Conservation (phyloP, 2,113 vertebrate species). For the Oncorhynchus gorbuscha region DNA sequence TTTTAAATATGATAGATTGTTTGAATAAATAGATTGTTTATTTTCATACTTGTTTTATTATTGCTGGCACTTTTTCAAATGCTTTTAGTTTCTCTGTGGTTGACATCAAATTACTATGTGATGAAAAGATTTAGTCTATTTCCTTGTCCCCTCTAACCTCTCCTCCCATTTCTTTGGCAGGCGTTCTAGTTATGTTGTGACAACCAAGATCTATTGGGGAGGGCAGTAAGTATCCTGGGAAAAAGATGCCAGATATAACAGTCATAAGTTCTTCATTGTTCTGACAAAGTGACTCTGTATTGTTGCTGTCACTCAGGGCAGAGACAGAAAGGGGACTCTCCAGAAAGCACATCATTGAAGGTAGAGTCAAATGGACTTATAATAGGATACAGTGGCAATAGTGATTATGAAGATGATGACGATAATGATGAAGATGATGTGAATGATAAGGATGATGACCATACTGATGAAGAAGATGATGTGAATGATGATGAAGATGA, state of each 20-base stretch:
- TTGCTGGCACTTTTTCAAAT: not conserved
- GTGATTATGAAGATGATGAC: no score
- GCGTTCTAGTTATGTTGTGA: constrained; percentile 86
- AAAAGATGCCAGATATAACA: not conserved
- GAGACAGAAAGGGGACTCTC: constrained; percentile 90
- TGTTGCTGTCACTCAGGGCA: constrained; percentile 71
- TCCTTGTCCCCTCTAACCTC: not conserved
- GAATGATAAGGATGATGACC: not conserved
- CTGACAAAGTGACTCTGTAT: not conserved
- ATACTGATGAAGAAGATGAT: constrained; percentile 1
- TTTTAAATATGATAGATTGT: not conserved
- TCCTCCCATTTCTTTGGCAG: constrained; percentile 50
- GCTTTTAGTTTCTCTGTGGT: not conserved
- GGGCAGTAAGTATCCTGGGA: constrained; percentile 82
- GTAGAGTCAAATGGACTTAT: constrained; percentile 54
- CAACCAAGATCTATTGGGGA: constrained; percentile 92
- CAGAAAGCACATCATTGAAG: constrained; percentile 93
- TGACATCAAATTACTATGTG: not conserved
- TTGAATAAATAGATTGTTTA: not conserved
- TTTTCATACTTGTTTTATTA: no score
- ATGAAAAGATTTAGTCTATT: not conserved
- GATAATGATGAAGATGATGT: no score
- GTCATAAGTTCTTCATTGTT: not conserved
- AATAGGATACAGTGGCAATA: not conserved
- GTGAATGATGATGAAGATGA: not conserved